Conservation (phyloP, 1,140 invertebrate genomes). For the Atta colombica region DNA sequence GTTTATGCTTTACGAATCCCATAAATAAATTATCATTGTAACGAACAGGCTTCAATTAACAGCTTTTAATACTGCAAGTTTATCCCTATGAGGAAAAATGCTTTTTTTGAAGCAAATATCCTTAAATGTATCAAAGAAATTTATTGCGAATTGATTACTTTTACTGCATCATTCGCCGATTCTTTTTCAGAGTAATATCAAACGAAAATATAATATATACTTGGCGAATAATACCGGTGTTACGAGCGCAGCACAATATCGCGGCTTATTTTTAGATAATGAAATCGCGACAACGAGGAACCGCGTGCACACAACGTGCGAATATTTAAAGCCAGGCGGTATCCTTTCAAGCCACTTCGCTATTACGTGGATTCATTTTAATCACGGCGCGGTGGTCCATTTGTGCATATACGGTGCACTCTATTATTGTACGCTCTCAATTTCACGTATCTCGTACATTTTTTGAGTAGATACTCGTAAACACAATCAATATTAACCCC, state of each 20-base stretch:
- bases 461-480: conserved; percentile 48
- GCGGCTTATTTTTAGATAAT: conserved; percentile 37
- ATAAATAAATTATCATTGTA: conserved; percentile 31
- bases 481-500: conserved; percentile 30
- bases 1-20: too few relatives aligned
- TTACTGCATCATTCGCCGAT: neutral
- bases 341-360: conserved; percentile 46
- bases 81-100: neutral
- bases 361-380: conserved; percentile 61
- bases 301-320: neutral
- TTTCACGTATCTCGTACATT: conserved; percentile 59
- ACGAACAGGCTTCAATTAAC: conserved; percentile 25
- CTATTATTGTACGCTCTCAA: conserved; percentile 63
- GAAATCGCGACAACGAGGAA: conserved; percentile 23
- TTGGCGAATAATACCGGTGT: neutral
- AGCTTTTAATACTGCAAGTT: conserved; percentile 25
- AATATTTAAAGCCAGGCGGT: conserved; percentile 57
- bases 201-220: neutral
- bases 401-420: conserved; percentile 38
- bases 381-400: conserved; percentile 58
- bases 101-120: neutral
- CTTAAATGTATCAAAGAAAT: conserved; percentile 5
- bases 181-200: neutral
- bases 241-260: neutral
- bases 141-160: neutral